Conservation (phyloP, 2,797 vertebrate genomes). For the Sarcoramphus papa region DNA sequence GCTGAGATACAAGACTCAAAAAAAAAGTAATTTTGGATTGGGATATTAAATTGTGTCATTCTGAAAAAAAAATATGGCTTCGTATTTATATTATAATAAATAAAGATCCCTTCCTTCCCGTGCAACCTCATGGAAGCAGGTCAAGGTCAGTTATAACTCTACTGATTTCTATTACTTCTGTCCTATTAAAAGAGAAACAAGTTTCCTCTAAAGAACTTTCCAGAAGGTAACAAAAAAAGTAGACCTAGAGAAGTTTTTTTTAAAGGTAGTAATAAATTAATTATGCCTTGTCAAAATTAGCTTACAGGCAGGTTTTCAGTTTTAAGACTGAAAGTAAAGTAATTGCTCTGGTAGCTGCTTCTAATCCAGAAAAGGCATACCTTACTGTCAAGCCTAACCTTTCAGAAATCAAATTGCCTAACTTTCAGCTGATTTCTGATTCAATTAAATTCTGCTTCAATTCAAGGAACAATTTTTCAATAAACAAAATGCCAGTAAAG, state of each 20-base stretch:
- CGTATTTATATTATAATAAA: neutral
- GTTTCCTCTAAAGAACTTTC: neutral
- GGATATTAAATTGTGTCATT: neutral
- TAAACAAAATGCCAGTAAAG: neutral
- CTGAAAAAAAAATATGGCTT: neutral
- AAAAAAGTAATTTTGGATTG: neutral
- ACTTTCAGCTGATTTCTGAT: neutral
- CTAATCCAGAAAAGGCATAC: neutral
- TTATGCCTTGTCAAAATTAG: constrained; percentile 13
- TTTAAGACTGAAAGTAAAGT: neutral
- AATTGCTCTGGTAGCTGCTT: neutral
- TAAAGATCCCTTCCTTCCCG: neutral
- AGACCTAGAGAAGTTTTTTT: neutral
- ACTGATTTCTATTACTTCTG: neutral
- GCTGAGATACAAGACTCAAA: neutral
- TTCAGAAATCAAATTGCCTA: neutral
- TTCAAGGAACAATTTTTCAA: neutral
- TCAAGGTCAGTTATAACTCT: neutral
- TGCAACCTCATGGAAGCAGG: neutral
- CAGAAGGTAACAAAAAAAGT: neutral
- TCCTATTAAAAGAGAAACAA: neutral
- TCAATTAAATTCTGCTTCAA: neutral
- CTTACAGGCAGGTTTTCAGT: neutral
- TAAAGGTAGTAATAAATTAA: neutral
- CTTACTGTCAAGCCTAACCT: neutral